phyloP scores from a whole-genome alignment of 1,140 invertebrate species.

The Drosophila neocordata region DNA sequence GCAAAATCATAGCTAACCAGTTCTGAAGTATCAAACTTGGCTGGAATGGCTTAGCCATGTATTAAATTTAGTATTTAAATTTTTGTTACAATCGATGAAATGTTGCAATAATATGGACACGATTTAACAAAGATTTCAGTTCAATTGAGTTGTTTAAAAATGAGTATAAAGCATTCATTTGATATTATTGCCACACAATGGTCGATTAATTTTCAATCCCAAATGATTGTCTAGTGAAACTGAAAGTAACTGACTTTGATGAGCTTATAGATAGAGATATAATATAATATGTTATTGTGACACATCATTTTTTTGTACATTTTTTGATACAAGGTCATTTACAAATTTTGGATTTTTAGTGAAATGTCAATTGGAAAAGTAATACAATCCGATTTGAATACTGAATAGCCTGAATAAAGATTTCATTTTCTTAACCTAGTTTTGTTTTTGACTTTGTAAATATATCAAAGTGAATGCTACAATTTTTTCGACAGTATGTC shows the following conservation, averaged over 20 bases:
- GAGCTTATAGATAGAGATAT: neutral
- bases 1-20: slow-evolving; percentile 52
- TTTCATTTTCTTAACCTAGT: no score
- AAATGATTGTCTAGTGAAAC: neutral
- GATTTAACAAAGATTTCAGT: slow-evolving; percentile 36
- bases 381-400: neutral
- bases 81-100: slow-evolving; percentile 32
- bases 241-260: neutral
- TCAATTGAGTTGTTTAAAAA: slow-evolving; percentile 24
- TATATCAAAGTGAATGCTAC: no score
- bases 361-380: neutral
- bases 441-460: no score
- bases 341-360: neutral
- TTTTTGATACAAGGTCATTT: neutral
- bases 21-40: slow-evolving; percentile 30
- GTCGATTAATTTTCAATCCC: slow-evolving; percentile 21
- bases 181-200: slow-evolving; percentile 8
- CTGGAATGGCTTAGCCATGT: slow-evolving; percentile 30
- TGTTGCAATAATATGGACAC: slow-evolving; percentile 58
- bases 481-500: no score
- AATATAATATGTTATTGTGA: neutral
- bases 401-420: no score
- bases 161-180: slow-evolving; percentile 16
- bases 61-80: slow-evolving; percentile 19
- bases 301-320: neutral